Conservation (phyloP, 1,140 invertebrate genomes). For the Anastrepha ludens region DNA sequence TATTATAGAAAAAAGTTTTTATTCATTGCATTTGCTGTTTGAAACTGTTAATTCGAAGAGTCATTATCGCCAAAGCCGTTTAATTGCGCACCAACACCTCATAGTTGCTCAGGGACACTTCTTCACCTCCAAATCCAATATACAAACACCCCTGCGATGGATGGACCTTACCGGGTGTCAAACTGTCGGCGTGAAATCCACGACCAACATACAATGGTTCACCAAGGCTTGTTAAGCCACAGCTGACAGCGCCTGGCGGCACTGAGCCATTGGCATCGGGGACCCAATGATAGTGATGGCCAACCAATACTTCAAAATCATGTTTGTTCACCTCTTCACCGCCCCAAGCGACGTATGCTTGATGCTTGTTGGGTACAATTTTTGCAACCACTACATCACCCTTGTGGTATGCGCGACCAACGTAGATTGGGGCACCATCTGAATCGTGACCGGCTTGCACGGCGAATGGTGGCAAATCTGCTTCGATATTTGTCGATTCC, state of each 20-base stretch:
- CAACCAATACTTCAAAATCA: slow-evolving; percentile 70
- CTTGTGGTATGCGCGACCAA: slow-evolving; percentile 69
- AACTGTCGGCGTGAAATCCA: slow-evolving; percentile 77
- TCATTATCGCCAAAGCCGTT: too few relatives aligned
- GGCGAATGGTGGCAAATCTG: slow-evolving; percentile 3
- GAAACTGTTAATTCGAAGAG: too few relatives aligned
- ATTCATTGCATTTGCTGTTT: too few relatives aligned
- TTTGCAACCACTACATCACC: slow-evolving; percentile 69
- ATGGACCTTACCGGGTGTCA: slow-evolving; percentile 84
- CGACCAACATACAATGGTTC: slow-evolving; percentile 82
- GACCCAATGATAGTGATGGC: slow-evolving; percentile 73
- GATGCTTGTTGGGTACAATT: slow-evolving; percentile 63
- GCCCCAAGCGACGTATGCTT: slow-evolving; percentile 70
- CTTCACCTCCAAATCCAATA: slow-evolving; percentile 80
- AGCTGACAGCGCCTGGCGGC: slow-evolving; percentile 76
- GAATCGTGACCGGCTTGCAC: slow-evolving; percentile 65
- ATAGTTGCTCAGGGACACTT: slow-evolving; percentile 65
- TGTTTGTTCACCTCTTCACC: slow-evolving; percentile 72
- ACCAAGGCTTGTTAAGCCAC: slow-evolving; percentile 76
- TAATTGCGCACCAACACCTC: slow-evolving; percentile 66
- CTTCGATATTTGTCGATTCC: background rate
- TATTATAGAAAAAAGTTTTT: too few relatives aligned
- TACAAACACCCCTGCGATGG: slow-evolving; percentile 78
- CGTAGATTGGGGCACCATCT: slow-evolving; percentile 69
- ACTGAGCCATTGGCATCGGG: slow-evolving; percentile 74